Conservation (phyloP, 2,113 vertebrate genomes). For the Pogonocichla stellata region DNA sequence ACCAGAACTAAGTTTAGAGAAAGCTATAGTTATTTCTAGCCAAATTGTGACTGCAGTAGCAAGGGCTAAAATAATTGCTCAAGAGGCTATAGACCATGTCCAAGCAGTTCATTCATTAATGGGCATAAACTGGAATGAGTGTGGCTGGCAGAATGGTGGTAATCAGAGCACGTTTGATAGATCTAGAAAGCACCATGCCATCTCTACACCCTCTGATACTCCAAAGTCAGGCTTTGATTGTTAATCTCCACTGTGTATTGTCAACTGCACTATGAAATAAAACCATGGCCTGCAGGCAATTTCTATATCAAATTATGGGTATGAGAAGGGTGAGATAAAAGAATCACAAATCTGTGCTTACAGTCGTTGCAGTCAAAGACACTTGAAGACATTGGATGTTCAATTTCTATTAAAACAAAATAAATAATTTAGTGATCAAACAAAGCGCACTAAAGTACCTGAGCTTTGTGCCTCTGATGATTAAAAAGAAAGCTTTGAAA, state of each 20-base stretch:
- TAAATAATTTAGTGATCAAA: background rate
- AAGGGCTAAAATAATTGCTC: slow-evolving; percentile 49
- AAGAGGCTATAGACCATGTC: slow-evolving; percentile 38
- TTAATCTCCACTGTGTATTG: background rate
- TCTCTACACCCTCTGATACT: background rate
- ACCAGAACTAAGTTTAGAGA: slow-evolving; percentile 47
- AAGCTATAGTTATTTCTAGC: slow-evolving; percentile 33
- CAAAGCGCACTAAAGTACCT: background rate
- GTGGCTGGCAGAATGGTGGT: background rate
- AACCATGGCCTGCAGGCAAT: background rate
- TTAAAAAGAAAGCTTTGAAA: background rate
- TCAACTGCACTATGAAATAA: background rate
- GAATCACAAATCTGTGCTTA: background rate
- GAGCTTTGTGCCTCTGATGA: background rate
- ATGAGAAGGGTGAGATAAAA: background rate
- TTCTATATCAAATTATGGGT: background rate
- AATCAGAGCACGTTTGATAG: background rate
- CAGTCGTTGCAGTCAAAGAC: background rate
- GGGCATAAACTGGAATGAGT: background rate
- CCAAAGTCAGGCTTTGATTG: background rate
- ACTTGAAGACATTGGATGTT: background rate
- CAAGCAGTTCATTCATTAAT: slow-evolving; percentile 26
- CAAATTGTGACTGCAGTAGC: background rate
- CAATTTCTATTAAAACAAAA: background rate
- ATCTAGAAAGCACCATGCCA: background rate